A percentile compares a stretch with the other conserved stretches of the same genome.
Evolutionary conservation across 1,140 invertebrate genomes (phyloP).

Genomic region (Dinoponera quadriceps): DNA sequence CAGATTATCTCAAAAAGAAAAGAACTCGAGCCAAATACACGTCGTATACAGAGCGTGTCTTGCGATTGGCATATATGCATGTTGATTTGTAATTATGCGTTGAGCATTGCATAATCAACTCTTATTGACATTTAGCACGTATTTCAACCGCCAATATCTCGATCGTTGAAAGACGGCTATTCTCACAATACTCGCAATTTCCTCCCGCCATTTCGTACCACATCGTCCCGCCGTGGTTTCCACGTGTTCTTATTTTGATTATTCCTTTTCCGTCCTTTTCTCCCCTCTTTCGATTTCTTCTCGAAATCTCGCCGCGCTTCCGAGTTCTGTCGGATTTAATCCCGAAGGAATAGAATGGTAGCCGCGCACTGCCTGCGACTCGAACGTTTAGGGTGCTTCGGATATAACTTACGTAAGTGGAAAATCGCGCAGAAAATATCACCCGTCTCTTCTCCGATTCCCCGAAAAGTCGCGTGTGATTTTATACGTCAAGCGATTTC

Average conservation of each 20-base stretch:
- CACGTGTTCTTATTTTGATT: constrained; percentile 23
- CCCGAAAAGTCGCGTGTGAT: not conserved
- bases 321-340: constrained; percentile 42
- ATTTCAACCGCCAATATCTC: not conserved
- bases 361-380: not conserved
- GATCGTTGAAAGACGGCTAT: not conserved
- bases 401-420: constrained; percentile 23
- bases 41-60: not conserved
- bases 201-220: constrained; percentile 62
- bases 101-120: constrained; percentile 58
- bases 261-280: not conserved
- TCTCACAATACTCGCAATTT: constrained; percentile 43
- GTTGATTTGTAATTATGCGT: constrained; percentile 70
- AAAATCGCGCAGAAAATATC: not conserved
- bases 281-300: constrained; percentile 6
- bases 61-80: not conserved
- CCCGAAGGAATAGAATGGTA: constrained; percentile 34
- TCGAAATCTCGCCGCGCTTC: not conserved
- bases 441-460: not conserved
- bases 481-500: not conserved
- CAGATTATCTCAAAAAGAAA: too few relatives aligned
- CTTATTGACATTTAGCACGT: not conserved
- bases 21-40: not conserved
- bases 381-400: not conserved
- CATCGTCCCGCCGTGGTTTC: constrained; percentile 35